Evolutionary conservation across 2,888 invertebrate species (phyloP).

Genomic region (Lordiphosa andalusiaca): DNA sequence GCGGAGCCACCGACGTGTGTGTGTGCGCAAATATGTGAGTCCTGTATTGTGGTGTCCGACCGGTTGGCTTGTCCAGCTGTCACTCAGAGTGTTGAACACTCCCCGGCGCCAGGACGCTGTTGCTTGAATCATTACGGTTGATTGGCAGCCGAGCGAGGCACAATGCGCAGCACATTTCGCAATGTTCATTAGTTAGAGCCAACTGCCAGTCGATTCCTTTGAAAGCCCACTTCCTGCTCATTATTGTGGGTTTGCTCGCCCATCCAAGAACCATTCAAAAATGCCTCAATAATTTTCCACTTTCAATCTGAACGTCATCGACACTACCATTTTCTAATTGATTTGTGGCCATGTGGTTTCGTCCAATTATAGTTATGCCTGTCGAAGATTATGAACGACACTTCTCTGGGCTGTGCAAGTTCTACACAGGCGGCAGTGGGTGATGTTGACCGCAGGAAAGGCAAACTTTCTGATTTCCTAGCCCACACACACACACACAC

Average conservation of each 20-base stretch:
- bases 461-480: constrained; percentile 43
- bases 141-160: constrained; percentile 51
- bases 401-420: too few relatives aligned
- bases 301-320: constrained; percentile 13
- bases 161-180: constrained; percentile 32
- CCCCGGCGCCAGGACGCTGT: constrained; percentile 25
- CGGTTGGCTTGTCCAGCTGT: constrained; percentile 37
- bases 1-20: constrained; percentile 12
- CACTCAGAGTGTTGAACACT: constrained; percentile 33
- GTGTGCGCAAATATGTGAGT: constrained; percentile 6
- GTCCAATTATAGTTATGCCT: constrained; percentile 37
- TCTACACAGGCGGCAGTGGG: constrained; percentile 2
- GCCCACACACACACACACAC: constrained; percentile 4
- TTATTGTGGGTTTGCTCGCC: constrained; percentile 38
- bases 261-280: constrained; percentile 3
- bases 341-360: constrained; percentile 47
- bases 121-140: constrained; percentile 66
- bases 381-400: constrained; percentile 19
- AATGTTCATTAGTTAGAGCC: constrained; percentile 50
- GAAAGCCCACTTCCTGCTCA: constrained; percentile 38
- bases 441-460: constrained; percentile 25
- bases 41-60: constrained; percentile 7
- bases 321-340: constrained; percentile 48
- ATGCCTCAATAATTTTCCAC: constrained; percentile 28
- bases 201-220: constrained; percentile 20